phyloP scores from a whole-genome alignment of 2,888 invertebrate species.

The Caenorhabditis sulstoni region DNA sequence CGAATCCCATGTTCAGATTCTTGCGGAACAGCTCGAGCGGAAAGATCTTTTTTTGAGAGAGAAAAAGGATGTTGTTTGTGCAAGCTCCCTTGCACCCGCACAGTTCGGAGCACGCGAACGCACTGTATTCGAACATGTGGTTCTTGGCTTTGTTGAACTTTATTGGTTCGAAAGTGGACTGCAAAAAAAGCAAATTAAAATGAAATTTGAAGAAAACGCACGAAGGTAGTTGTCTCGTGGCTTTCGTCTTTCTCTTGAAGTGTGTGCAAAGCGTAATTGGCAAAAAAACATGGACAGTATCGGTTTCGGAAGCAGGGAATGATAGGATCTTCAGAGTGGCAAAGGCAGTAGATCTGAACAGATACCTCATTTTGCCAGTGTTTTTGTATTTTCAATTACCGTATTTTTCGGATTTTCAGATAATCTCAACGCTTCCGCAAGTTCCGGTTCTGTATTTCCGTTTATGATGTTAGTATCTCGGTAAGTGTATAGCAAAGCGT shows the following conservation, averaged over 20 bases:
- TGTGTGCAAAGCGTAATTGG: conserved; percentile 12
- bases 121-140: background rate
- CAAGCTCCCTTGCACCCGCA: conserved; percentile 38
- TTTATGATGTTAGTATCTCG: conserved; percentile 2
- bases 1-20: conserved; percentile 13
- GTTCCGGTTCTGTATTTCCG: background rate
- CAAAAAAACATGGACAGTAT: conserved; percentile 23
- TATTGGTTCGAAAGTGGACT: conserved; percentile 32
- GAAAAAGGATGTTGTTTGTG: conserved; percentile 15
- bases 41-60: conserved; percentile 5
- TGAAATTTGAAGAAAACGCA: conserved; percentile 7
- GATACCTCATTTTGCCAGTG: background rate
- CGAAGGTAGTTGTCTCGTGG: conserved; percentile 16
- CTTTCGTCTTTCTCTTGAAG: conserved; percentile 9
- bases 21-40: conserved; percentile 21
- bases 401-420: background rate
- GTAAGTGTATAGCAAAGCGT: conserved; percentile 3
- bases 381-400: background rate
- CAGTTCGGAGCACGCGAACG: conserved; percentile 20
- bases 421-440: background rate
- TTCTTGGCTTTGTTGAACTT: background rate
- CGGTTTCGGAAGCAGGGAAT: conserved; percentile 21
- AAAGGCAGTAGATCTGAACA: conserved; percentile 32
- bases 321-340: background rate
- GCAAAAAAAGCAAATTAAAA: conserved; percentile 12